Evolutionary conservation across 2,888 invertebrate species (phyloP).

Genomic region (Sinhomidia bicolor): DNA sequence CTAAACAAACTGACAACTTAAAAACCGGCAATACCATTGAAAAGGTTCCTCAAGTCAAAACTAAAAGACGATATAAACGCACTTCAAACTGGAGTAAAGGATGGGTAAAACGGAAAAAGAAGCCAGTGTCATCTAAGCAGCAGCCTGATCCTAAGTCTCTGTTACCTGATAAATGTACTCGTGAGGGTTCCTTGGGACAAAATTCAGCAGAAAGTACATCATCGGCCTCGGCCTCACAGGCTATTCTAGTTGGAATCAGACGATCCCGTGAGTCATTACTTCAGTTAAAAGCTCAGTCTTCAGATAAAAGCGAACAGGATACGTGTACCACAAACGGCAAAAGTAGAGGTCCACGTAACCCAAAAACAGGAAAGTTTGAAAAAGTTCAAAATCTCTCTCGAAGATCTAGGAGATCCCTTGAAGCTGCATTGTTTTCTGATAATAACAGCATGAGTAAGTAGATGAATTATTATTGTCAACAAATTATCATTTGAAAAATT

Average conservation of each 20-base stretch:
- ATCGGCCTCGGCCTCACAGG: background rate
- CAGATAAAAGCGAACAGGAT: background rate
- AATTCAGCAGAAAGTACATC: background rate
- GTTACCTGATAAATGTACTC: background rate
- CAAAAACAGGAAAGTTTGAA: background rate
- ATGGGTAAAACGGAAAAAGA: background rate
- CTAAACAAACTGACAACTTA: background rate
- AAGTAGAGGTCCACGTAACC: background rate
- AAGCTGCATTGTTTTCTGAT: too few relatives aligned
- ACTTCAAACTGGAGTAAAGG: constrained; percentile 13
- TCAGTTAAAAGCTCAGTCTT: background rate
- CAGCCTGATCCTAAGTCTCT: background rate
- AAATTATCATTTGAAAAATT: too few relatives aligned
- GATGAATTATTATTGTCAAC: too few relatives aligned
- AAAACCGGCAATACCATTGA: too few relatives aligned
- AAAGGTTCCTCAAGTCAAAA: background rate
- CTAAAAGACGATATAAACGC: background rate
- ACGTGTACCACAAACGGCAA: background rate
- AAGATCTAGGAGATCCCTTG: too few relatives aligned
- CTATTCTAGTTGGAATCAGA: constrained; percentile 32
- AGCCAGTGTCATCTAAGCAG: background rate
- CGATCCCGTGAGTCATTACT: constrained; percentile 28
- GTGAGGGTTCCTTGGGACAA: background rate
- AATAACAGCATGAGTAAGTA: too few relatives aligned
- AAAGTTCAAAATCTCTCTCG: too few relatives aligned